Evolutionary conservation across 2,797 vertebrate genomes (phyloP).

Genomic region (Poeciliopsis paucimaculata): DNA sequence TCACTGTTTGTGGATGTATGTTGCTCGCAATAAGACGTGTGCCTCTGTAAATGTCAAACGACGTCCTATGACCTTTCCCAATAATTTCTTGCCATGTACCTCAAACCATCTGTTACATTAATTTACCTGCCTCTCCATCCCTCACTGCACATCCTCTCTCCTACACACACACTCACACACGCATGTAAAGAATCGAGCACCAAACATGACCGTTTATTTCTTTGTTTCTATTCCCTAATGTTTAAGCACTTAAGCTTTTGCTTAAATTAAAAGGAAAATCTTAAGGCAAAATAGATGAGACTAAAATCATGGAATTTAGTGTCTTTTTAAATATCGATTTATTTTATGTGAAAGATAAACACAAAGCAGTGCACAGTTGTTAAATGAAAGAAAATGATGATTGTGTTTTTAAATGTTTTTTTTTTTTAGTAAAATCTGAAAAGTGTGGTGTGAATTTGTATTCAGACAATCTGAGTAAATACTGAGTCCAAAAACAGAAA

Average conservation of each 20-base stretch:
- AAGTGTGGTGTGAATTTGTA: neutral
- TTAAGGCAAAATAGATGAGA: neutral
- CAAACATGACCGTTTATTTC: constrained; percentile 4
- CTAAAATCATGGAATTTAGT: neutral
- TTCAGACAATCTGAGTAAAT: neutral
- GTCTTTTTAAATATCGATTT: neutral
- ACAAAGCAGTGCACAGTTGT: neutral
- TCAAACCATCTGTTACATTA: constrained; percentile 58
- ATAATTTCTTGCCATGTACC: constrained; percentile 54
- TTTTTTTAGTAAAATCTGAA: neutral
- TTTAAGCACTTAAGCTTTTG: constrained; percentile 41
- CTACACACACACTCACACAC: neutral
- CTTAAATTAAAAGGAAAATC: constrained; percentile 41
- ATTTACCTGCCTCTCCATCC: constrained; percentile 43
- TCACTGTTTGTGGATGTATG: constrained; percentile 7
- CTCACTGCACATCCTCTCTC: constrained; percentile 6
- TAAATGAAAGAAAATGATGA: neutral
- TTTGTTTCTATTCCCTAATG: constrained; percentile 3
- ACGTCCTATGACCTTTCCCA: constrained; percentile 64
- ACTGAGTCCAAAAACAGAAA: too few species aligned
- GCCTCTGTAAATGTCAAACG: constrained; percentile 66
- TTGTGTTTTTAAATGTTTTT: neutral
- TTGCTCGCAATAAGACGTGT: constrained; percentile 42
- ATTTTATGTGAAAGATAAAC: neutral
- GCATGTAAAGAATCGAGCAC: neutral